Conservation (phyloP, 2,888 invertebrate genomes). For the Acanthosepion pharaonis region DNA sequence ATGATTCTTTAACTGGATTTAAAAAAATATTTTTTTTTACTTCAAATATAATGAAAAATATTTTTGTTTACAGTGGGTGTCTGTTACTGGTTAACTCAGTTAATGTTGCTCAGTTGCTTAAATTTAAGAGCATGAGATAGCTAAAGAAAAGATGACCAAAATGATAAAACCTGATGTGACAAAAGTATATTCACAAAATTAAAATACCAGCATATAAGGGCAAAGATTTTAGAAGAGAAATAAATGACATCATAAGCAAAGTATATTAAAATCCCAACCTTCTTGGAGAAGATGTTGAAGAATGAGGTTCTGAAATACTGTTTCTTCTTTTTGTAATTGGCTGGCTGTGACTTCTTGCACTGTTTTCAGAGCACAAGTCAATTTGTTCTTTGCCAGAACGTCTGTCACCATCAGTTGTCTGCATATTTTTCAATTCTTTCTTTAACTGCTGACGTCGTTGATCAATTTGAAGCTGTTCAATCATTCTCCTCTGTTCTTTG, state of each 20-base stretch:
- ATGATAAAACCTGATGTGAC: too few species aligned
- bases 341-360: slow-evolving; percentile 52
- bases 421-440: slow-evolving; percentile 24
- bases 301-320: background rate
- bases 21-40: too few species aligned
- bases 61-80: too few species aligned
- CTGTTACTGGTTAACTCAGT: too few species aligned
- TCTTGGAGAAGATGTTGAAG: background rate
- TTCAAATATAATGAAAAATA: too few species aligned
- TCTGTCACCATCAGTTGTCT: slow-evolving; percentile 54
- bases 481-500: slow-evolving; percentile 67
- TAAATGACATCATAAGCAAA: background rate
- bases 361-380: slow-evolving; percentile 59
- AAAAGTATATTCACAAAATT: too few species aligned
- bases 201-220: too few species aligned
- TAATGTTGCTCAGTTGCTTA: too few species aligned
- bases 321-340: background rate
- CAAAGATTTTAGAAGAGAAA: background rate
- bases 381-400: slow-evolving; percentile 56
- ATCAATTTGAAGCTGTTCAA: slow-evolving; percentile 67
- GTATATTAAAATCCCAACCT: background rate
- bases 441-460: slow-evolving; percentile 50
- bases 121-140: too few species aligned
- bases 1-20: too few species aligned
- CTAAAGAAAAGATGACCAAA: too few species aligned